Base-by-base conservation (phyloP, 2,113 vertebrate species). In the Turdus rufiventris region DNA sequence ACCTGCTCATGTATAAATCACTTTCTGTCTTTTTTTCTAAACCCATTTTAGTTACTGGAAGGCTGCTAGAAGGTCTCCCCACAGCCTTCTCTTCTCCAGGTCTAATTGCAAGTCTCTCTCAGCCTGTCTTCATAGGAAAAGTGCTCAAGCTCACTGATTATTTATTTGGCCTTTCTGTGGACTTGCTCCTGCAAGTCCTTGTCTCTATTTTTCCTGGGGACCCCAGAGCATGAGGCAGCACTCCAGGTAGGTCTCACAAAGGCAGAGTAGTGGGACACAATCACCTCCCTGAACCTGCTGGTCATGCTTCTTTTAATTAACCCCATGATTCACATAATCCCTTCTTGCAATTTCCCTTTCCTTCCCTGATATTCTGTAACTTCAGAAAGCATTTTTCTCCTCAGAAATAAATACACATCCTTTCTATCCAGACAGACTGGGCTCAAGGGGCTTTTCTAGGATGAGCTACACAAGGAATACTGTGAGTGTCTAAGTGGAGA, bases 241-340 rank as follows among this genome's bases (percentile, higher is more conserved):
- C 8, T 40, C 50, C 16, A 29, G 9, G 19, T 40, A 15, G 28
- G 12, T 56, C 18, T 48, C 18, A 56, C 0, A 1, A n/a, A 23
- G n/a, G 8, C 24, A 29, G 23, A n/a, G 8, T 16, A 56, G n/a
- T 0, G 5, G 50, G 9, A 12, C 4, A 40, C 40, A 63, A 6
- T 73, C n/a, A 63, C 7, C 40, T 38, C 5, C 33, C 40, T 54
- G 14, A 47, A 33, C 9, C 18, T 47, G 18, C 10, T 33, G 11
- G 18, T 28, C 33, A 62, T 7, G 6, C 2, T 17, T 62, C 14
- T 43, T 54, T 83, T 38, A 45, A 73, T 33, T 23, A 33, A 33
- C 9, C 0, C 5, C 9, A 8, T 21, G 14, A 61, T 62, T 53
- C 8, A 17, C 20, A 28, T 28, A 10, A 40, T 14, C 50, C 11